Conservation (phyloP, 2,888 invertebrate species). For the Lochmaea crataegi region DNA sequence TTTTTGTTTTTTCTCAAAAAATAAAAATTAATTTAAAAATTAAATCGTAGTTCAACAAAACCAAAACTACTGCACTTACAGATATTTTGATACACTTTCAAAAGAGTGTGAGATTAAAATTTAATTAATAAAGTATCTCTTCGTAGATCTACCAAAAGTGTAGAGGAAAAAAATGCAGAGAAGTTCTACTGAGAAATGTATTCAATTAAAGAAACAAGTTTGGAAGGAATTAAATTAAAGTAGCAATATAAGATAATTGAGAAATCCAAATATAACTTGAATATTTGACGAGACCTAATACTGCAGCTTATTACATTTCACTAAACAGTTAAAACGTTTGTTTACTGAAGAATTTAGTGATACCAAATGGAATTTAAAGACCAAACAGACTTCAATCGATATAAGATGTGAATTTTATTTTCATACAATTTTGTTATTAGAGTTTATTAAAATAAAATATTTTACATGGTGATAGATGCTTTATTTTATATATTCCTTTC, state of each 20-base stretch:
- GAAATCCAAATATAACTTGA: not conserved
- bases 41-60: not conserved
- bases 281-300: not conserved
- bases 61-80: not conserved
- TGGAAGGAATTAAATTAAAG: not conserved
- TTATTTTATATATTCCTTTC: not conserved
- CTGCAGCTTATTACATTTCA: not conserved
- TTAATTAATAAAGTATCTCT: not conserved
- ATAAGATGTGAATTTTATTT: not conserved
- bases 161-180: not conserved
- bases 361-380: not conserved
- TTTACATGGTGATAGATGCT: not conserved
- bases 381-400: not conserved
- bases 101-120: not conserved
- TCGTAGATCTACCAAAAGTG: not conserved
- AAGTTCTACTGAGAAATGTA: not conserved
- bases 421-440: not conserved
- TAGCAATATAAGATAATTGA: not conserved
- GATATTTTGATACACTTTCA: not conserved
- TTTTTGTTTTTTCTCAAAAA: no score
- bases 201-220: constrained; percentile 6
- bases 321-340: not conserved
- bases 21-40: no score
- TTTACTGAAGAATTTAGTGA: not conserved
- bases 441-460: no score